Percentiles rank a stretch among this genome's conserved stretches.
Conservation (phyloP, 2,888 invertebrate genomes). For the Nymphalis urticae region DNA sequence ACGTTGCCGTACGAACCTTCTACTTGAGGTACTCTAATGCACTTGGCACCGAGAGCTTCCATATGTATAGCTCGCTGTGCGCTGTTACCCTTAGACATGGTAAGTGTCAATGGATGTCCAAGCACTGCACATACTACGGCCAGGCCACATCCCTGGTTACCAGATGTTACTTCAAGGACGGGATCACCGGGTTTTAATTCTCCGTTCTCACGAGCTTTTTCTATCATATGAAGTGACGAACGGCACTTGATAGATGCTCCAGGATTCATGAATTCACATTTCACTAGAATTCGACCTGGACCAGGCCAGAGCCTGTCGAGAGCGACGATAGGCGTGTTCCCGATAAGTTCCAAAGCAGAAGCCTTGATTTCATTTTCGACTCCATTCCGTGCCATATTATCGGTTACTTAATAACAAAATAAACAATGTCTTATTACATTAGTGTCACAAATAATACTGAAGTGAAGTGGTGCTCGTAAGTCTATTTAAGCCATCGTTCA, state of each 20-base stretch:
- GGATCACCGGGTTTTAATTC: constrained; percentile 61
- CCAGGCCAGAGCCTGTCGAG: constrained; percentile 68
- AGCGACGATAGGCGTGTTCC: constrained; percentile 73
- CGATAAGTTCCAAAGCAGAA: constrained; percentile 72
- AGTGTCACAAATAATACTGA: constrained; percentile 28
- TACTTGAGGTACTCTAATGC: constrained; percentile 69
- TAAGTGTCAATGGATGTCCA: constrained; percentile 67
- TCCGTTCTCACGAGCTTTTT: constrained; percentile 57
- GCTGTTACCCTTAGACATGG: constrained; percentile 75
- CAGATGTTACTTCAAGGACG: constrained; percentile 71
- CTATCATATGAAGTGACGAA: constrained; percentile 69
- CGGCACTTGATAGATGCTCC: constrained; percentile 74
- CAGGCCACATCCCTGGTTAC: constrained; percentile 74
- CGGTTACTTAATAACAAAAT: background rate
- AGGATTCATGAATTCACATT: constrained; percentile 78
- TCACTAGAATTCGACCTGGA: constrained; percentile 70
- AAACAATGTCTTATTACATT: constrained; percentile 24
- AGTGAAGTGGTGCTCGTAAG: constrained; percentile 13
- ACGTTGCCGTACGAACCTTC: constrained; percentile 74
- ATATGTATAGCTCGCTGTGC: constrained; percentile 71
- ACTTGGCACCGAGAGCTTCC: constrained; percentile 73
- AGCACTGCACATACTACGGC: constrained; percentile 73
- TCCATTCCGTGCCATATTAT: constrained; percentile 37
- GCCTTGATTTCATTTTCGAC: constrained; percentile 63
- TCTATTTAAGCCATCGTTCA: constrained; percentile 30